These are phyloP conservation scores for Patiria pectinifera DNA, from an alignment of 53 echinoderm and acorn worm genomes.

Conservation along the genomic window DNA sequence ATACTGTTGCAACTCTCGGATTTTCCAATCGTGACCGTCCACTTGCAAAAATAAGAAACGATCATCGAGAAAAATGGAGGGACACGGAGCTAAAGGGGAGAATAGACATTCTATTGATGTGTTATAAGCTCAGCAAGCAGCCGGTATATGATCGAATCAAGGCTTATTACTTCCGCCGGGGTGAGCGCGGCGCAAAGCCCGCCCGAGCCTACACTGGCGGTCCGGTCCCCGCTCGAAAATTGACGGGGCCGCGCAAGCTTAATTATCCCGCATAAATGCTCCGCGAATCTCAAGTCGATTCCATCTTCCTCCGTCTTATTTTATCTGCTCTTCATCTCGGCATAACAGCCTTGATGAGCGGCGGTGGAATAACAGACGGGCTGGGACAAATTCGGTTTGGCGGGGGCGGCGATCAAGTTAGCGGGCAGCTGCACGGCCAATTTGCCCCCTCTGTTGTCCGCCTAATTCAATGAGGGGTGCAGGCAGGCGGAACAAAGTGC, in stretches of 20 bases:
- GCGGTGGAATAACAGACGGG: slow-evolving; percentile 47
- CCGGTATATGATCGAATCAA: slow-evolving; percentile 42
- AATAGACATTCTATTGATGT: background rate
- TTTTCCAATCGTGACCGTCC: background rate
- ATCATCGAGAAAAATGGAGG: background rate
- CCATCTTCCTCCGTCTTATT: background rate
- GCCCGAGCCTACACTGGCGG: background rate
- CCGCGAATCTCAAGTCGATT: slow-evolving; percentile 47
- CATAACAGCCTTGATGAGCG: slow-evolving; percentile 39
- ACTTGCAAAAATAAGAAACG: background rate
- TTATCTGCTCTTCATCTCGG: slow-evolving; percentile 9
- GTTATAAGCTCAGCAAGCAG: background rate
- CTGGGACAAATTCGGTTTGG: slow-evolving; percentile 46
- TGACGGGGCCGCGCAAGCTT: slow-evolving; percentile 10
- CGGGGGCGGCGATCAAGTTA: slow-evolving; percentile 53
- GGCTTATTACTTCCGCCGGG: slow-evolving; percentile 46
- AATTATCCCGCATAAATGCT: slow-evolving; percentile 18
- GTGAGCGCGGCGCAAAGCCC: slow-evolving; percentile 3
- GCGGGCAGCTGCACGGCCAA: slow-evolving; percentile 54
- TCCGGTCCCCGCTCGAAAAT: slow-evolving; percentile 18
- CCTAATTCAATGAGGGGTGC: slow-evolving; percentile 53
- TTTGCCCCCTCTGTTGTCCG: slow-evolving; percentile 41
- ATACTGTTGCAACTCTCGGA: slow-evolving; percentile 56
- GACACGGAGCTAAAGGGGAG: background rate
- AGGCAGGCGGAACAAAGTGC: slow-evolving; percentile 47